Base-by-base conservation (phyloP, 2,113 vertebrate species). In the Hiodon tergisus region DNA sequence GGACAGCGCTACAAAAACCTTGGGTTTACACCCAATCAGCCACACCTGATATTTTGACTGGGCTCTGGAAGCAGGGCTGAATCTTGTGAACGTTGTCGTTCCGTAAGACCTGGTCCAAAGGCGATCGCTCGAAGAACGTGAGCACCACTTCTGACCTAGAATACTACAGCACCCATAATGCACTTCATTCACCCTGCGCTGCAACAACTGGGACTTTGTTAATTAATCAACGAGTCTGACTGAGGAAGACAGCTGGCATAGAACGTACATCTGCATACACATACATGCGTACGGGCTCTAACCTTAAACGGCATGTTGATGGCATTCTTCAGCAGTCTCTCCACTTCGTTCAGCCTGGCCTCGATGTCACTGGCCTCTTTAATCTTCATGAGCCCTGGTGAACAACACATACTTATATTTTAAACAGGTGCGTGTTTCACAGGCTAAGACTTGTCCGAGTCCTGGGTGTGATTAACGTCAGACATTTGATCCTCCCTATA, bases 141-240 rank as follows among this genome's bases (percentile, higher is more conserved):
- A 94, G 92, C 62, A 93, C 93, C 0, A 93, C 93, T 81, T 94
- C 93, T 52, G 92, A 94, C 77, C 92, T 93, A 55, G 94, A 94
- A 82, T 93, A 94, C 94, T 95, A 78, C 47, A 85, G 60, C 51
- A 9, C 10, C 51, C 46, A 51, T 46, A 31, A 71, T 16, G 57
- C 47, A 54, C 16, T 6, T 63, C 16, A 17, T 17, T 71, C 13
- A 10, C 53, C 7, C 9, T 46, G 6, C 13, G 48, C 48, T 62
- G 60, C 47, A 65, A 4, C 47, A 46, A 8, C 4, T 5, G n/a
- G 14, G 60, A n/a, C 11, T 14, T 62, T 31, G 31, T 31, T 31
- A 31, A 55, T 5, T 60, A 16, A 66, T 8, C 55, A 16, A 53
- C 72, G 5, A 51, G 3, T 62, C 58, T 17, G 71, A 13, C 47